Percentiles rank a stretch among this genome's conserved stretches.
Conservation (phyloP, 1,140 invertebrate genomes). For the Ptiloglossa arizonensis region DNA sequence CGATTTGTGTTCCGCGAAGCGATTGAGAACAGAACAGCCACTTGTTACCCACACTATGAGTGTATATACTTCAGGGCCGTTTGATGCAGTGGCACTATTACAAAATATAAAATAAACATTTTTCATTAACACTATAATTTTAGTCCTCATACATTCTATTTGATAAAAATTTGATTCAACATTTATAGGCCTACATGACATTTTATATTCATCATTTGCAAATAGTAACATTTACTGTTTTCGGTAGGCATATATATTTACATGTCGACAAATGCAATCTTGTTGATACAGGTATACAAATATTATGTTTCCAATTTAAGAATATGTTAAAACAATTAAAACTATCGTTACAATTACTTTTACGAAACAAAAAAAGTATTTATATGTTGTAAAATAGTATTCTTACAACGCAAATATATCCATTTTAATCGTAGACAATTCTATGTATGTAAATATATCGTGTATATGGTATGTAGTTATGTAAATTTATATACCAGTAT, state of each 20-base stretch:
- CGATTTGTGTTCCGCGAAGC: constrained; percentile 68
- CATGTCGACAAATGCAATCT: neutral
- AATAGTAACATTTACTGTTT: no score
- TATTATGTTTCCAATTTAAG: neutral
- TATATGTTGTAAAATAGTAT: neutral
- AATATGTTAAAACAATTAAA: neutral
- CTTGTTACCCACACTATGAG: constrained; percentile 70
- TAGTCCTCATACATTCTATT: neutral
- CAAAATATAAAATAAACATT: neutral
- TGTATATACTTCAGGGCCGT: constrained; percentile 48
- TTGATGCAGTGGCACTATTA: constrained; percentile 26
- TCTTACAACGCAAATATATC: neutral
- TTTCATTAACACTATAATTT: neutral
- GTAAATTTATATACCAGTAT: neutral
- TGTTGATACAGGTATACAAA: neutral
- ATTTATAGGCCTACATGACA: neutral
- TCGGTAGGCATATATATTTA: no score
- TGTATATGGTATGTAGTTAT: neutral
- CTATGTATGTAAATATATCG: neutral
- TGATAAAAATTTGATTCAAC: neutral
- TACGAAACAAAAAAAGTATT: no score
- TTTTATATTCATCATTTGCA: no score
- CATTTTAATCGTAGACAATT: neutral
- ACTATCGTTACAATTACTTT: no score
- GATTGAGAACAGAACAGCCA: constrained; percentile 69